These are phyloP conservation scores for Slavum lentiscoides DNA, from an alignment of 2,888 invertebrate genomes.

Conservation along the genomic window DNA sequence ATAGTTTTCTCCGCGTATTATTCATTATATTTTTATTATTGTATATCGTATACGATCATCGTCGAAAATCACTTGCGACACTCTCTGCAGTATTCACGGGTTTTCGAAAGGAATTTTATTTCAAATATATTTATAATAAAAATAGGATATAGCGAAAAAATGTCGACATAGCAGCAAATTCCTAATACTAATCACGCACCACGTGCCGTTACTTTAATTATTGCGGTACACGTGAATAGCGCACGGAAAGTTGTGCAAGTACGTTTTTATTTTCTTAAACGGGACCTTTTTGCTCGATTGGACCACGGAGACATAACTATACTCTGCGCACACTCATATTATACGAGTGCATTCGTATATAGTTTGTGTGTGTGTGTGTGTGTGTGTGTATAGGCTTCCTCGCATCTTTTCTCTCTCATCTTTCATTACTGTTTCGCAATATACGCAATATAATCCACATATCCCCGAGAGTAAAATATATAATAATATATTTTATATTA, in stretches of 20 bases:
- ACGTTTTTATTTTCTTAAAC: constrained; percentile 17
- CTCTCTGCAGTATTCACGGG: too few relatives aligned
- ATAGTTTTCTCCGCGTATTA: too few relatives aligned
- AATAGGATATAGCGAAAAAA: neutral
- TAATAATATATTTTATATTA: too few relatives aligned
- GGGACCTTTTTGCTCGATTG: constrained; percentile 20
- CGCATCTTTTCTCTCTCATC: neutral
- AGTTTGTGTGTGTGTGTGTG: neutral
- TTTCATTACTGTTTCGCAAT: neutral
- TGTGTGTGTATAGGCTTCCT: neutral
- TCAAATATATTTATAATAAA: neutral
- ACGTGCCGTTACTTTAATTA: neutral
- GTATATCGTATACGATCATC: too few relatives aligned
- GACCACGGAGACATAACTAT: neutral
- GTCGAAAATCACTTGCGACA: too few relatives aligned
- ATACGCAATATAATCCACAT: neutral
- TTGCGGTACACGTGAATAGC: neutral
- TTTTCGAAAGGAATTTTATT: neutral
- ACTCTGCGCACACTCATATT: neutral
- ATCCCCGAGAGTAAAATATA: neutral
- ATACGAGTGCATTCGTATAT: too few relatives aligned
- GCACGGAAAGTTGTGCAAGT: neutral
- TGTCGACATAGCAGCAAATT: neutral
- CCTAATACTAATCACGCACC: neutral
- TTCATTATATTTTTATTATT: too few relatives aligned